These are phyloP conservation scores for Enteromius unitaeniatus DNA, from an alignment of 2,797 vertebrate genomes.

Conservation along the genomic window DNA sequence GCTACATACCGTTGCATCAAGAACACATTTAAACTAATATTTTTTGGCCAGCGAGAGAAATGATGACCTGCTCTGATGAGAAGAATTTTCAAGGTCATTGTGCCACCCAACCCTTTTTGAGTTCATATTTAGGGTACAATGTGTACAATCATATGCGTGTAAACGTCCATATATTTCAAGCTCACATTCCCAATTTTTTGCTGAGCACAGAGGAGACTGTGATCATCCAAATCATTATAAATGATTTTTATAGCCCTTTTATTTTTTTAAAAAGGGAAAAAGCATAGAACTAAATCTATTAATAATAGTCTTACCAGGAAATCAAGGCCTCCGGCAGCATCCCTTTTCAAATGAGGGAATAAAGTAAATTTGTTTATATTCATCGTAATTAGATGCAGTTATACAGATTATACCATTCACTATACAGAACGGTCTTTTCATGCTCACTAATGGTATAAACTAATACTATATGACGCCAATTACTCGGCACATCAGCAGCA, in stretches of 20 bases:
- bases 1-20: background rate
- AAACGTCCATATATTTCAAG: background rate
- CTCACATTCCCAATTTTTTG: background rate
- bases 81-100: constrained; percentile 59
- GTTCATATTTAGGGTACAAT: constrained; percentile 63
- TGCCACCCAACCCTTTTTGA: constrained; percentile 66
- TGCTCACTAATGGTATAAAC: constrained; percentile 10
- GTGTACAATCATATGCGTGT: background rate
- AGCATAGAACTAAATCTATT: background rate
- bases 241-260: background rate
- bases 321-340: background rate
- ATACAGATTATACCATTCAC: constrained; percentile 18
- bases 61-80: background rate
- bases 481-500: background rate
- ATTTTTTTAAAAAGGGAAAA: background rate
- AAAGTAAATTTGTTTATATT: constrained; percentile 24
- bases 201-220: background rate
- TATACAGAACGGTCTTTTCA: constrained; percentile 7
- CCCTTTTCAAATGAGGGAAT: constrained; percentile 25
- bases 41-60: background rate
- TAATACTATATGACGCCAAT: constrained; percentile 18
- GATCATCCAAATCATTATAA: constrained; percentile 11
- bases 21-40: background rate
- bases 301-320: constrained; percentile 30
- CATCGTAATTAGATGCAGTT: constrained; percentile 23